Evolutionary conservation across 1,140 invertebrate genomes (phyloP), one percentile per base, ranked within the genome.

Genomic region (Diuraphis noxia): DNA sequence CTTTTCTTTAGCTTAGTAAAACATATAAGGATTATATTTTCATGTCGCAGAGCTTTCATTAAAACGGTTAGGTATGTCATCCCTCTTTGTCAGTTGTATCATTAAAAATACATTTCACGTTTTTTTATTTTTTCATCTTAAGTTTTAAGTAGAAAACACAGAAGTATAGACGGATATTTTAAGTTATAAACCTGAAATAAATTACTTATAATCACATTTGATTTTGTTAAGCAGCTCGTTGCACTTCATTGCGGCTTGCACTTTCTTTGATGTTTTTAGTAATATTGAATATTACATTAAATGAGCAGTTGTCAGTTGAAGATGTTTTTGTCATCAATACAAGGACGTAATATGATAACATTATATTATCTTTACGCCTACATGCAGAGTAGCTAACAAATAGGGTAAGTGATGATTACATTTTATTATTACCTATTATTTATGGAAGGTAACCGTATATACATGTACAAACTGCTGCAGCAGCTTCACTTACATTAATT

Each of bases 401-500:
- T n/a, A 17, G 56, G 56, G 56, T 72, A 72, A 72, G 56, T 72
- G 30, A n/a, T 72, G 34, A n/a, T 72, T 72, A 72, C 34, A 72
- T 72, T 72, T 72, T n/a, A 72, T 72, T 72, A n/a, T 72, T 72
- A n/a, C n/a, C n/a, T n/a, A 72, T 72, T 72, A 72, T 72, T 72
- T 72, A 72, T 72, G 30, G n/a, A n/a, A n/a, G n/a, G n/a, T n/a
- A 72, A 17, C 56, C 56, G 56, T 63, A 30, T 63, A 63, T 10
- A 30, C 21, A 23, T 6, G 56, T 72, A n/a, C 56, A 72, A 72
- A 72, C 17, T 72, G 34, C 10, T 56, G 30, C 13, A 72, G 30
- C n/a, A n/a, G 13, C 56, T 72, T 6, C n/a, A 72, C n/a, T 34
- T 5, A n/a, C n/a, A 72, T 72, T n/a, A 72, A n/a, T 72, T 72